Evolutionary conservation across 2,113 vertebrate genomes (phyloP).

Genomic region (Pelodiscus sinensis): DNA sequence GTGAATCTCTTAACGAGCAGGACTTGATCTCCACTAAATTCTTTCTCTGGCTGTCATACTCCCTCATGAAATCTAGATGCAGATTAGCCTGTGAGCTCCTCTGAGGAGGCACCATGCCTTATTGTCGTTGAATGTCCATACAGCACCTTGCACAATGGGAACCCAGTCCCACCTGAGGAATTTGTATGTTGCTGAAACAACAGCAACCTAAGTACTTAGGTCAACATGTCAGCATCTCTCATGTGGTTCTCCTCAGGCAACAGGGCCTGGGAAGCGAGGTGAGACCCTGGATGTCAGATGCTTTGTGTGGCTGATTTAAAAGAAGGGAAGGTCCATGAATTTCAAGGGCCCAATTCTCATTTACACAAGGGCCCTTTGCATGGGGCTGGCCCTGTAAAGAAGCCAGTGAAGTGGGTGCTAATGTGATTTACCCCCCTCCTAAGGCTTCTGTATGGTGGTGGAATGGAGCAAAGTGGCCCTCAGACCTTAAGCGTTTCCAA

Average conservation of each 20-base stretch:
- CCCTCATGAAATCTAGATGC: not conserved
- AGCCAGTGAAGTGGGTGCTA: not conserved
- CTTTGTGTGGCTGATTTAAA: not conserved
- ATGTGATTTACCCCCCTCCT: fast-evolving
- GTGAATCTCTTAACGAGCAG: not conserved
- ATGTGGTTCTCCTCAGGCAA: not conserved
- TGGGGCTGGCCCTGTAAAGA: not conserved
- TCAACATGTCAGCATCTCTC: not conserved
- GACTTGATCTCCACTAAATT: not conserved
- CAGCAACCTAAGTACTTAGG: too few species aligned
- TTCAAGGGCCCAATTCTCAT: not conserved
- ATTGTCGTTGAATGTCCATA: not conserved
- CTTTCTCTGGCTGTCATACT: not conserved
- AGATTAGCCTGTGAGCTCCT: not conserved
- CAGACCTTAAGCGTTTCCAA: not conserved
- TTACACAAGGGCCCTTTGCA: not conserved
- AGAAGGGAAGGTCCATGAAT: not conserved
- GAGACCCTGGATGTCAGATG: too few species aligned
- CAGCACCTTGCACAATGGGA: not conserved
- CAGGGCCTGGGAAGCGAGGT: not conserved
- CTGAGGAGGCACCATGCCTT: not conserved
- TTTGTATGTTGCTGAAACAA: not conserved
- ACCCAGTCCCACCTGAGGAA: not conserved
- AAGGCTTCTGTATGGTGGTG: fast-evolving
- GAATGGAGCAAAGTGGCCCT: not conserved